These are phyloP conservation scores for Parapsyche elsis DNA, from an alignment of 1,140 invertebrate genomes.

Conservation along the genomic window DNA sequence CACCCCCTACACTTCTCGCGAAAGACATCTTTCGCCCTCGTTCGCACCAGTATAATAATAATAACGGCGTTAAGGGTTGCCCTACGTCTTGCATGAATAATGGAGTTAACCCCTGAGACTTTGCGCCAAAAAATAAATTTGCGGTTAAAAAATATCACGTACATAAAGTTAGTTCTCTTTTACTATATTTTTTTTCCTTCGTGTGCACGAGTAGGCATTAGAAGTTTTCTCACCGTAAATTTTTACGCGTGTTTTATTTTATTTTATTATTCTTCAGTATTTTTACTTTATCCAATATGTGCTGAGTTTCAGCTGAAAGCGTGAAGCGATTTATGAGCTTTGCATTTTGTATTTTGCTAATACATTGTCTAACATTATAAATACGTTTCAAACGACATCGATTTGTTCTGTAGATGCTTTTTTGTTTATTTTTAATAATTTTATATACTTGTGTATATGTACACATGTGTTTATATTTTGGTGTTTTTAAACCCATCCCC, in stretches of 20 bases:
- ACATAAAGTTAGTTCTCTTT: constrained; percentile 24
- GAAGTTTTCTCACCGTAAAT: constrained; percentile 25
- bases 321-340: constrained; percentile 12
- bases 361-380: not conserved
- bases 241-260: constrained; percentile 1
- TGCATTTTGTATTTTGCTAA: constrained; percentile 4
- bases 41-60: constrained; percentile 47
- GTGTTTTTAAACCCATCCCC: too few relatives aligned
- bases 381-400: not conserved
- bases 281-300: constrained; percentile 14
- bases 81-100: constrained; percentile 53
- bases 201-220: not conserved
- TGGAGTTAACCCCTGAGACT: constrained; percentile 47
- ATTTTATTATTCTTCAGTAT: not conserved
- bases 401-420: not conserved
- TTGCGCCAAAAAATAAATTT: constrained; percentile 53
- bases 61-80: constrained; percentile 52
- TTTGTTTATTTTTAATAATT: not conserved
- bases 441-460: too few relatives aligned
- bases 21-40: constrained; percentile 17
- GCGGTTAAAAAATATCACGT: constrained; percentile 55
- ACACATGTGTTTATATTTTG: too few relatives aligned
- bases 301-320: not conserved
- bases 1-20: not conserved
- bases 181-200: constrained; percentile 35